These are phyloP conservation scores for Cheilosia vernalis DNA, from an alignment of 2,888 invertebrate species.

Conservation along the genomic window DNA sequence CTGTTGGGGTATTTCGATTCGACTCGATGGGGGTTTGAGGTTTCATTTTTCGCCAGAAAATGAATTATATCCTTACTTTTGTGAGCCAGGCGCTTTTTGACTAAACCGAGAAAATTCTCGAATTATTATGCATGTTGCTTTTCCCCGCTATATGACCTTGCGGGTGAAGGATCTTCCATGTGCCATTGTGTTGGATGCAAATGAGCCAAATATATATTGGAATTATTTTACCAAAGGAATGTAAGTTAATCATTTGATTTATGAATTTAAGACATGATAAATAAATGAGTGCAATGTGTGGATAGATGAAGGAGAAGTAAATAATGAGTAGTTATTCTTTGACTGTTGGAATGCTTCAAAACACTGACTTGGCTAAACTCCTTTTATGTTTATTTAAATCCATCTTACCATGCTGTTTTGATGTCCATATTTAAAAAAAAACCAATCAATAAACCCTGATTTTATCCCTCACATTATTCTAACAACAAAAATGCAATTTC, in stretches of 20 bases:
- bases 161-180: constrained; percentile 31
- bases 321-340: no score
- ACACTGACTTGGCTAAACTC: no score
- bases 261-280: constrained; percentile 39
- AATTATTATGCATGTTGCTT: not conserved
- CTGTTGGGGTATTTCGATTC: not conserved
- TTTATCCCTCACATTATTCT: no score
- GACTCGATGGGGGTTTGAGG: constrained; percentile 25
- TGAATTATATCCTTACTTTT: constrained; percentile 20
- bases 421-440: no score
- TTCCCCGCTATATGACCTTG: constrained; percentile 45
- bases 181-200: constrained; percentile 43
- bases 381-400: no score
- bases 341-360: no score
- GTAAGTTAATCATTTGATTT: constrained; percentile 62
- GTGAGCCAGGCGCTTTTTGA: not conserved
- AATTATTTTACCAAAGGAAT: constrained; percentile 28
- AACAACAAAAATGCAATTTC: no score
- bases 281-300: constrained; percentile 5
- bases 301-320: no score
- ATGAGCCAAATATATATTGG: constrained; percentile 66
- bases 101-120: constrained; percentile 29
- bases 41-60: constrained; percentile 28
- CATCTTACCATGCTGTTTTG: no score
- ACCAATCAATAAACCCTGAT: no score